A percentile compares a stretch with the other conserved stretches of the same genome.
Evolutionary conservation across 2,113 vertebrate genomes (phyloP).

Genomic region (Corydoras sp.): DNA sequence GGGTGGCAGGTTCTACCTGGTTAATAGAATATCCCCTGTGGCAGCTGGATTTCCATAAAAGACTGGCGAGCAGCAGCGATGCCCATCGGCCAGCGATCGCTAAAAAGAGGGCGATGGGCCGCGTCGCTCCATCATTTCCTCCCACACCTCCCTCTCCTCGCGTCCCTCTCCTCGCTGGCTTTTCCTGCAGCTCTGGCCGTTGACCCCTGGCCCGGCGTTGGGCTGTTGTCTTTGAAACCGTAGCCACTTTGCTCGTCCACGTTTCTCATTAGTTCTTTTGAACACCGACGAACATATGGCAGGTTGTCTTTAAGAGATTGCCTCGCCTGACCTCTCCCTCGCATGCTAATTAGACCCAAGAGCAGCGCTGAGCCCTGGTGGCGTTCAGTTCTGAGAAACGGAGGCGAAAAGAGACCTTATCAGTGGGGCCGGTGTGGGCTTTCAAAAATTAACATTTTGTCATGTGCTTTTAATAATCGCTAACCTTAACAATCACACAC

Average conservation of each 20-base stretch:
- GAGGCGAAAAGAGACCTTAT: slow-evolving; percentile 69
- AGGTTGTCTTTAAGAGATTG: slow-evolving; percentile 86
- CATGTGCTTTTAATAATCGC: slow-evolving; percentile 98
- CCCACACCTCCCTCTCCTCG: slow-evolving; percentile 42
- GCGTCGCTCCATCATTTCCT: slow-evolving; percentile 56
- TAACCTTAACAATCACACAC: slow-evolving; percentile 72
- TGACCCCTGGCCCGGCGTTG: slow-evolving; percentile 49
- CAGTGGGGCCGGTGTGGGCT: slow-evolving; percentile 79
- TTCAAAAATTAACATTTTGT: slow-evolving; percentile 98
- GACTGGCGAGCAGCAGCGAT: slow-evolving; percentile 64
- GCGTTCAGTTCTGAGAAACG: slow-evolving; percentile 56
- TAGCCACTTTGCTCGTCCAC: slow-evolving; percentile 75
- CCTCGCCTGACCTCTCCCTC: slow-evolving; percentile 84
- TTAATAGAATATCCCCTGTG: slow-evolving; percentile 59
- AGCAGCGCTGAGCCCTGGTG: slow-evolving; percentile 71
- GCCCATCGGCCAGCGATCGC: slow-evolving; percentile 71
- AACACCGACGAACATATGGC: slow-evolving; percentile 82
- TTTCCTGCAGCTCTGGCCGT: slow-evolving; percentile 46
- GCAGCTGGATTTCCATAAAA: slow-evolving; percentile 65
- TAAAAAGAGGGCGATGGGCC: slow-evolving; percentile 74
- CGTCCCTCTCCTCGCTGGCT: not conserved
- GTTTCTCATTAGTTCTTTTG: slow-evolving; percentile 83
- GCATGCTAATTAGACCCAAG: slow-evolving; percentile 91
- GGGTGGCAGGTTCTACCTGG: slow-evolving; percentile 49
- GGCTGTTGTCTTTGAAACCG: slow-evolving; percentile 75